Percentiles rank a stretch among this genome's conserved stretches.
phyloP scores from a whole-genome alignment of 2,888 invertebrate species.

The Incurvaria masculella region DNA sequence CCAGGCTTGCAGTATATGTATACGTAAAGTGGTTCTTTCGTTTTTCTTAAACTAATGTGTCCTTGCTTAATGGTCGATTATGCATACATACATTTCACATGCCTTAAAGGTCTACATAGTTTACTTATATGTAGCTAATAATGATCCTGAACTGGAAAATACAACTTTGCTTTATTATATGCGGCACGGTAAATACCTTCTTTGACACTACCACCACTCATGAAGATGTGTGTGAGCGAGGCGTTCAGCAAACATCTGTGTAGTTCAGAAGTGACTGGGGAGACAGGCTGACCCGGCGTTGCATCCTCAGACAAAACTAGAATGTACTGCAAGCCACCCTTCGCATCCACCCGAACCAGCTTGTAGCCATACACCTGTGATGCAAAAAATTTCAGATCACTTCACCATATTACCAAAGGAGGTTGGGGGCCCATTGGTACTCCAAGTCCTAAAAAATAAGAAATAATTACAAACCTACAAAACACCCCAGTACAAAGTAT shows the following conservation, averaged over 20 bases:
- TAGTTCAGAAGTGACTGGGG: slow-evolving; percentile 22
- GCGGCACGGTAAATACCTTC: slow-evolving; percentile 44
- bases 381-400: neutral
- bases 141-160: too few relatives aligned
- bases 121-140: too few relatives aligned
- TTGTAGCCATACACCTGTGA: slow-evolving; percentile 51
- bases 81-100: too few relatives aligned
- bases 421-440: too few relatives aligned
- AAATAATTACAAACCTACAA: neutral
- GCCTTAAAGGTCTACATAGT: too few relatives aligned
- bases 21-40: too few relatives aligned
- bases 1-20: too few relatives aligned
- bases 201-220: slow-evolving; percentile 44
- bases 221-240: slow-evolving; percentile 49
- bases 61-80: too few relatives aligned
- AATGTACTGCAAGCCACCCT: slow-evolving; percentile 30
- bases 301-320: slow-evolving; percentile 27
- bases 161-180: too few relatives aligned
- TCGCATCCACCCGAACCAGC: slow-evolving; percentile 34
- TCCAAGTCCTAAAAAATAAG: neutral
- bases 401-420: too few relatives aligned
- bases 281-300: slow-evolving; percentile 25
- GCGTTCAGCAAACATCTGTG: slow-evolving; percentile 39
- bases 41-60: too few relatives aligned
- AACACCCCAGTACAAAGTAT: too few relatives aligned